Evolutionary conservation across 2,888 invertebrate species (phyloP), one percentile per base, ranked within the genome.

Genomic region (Hypsopygia costalis): DNA sequence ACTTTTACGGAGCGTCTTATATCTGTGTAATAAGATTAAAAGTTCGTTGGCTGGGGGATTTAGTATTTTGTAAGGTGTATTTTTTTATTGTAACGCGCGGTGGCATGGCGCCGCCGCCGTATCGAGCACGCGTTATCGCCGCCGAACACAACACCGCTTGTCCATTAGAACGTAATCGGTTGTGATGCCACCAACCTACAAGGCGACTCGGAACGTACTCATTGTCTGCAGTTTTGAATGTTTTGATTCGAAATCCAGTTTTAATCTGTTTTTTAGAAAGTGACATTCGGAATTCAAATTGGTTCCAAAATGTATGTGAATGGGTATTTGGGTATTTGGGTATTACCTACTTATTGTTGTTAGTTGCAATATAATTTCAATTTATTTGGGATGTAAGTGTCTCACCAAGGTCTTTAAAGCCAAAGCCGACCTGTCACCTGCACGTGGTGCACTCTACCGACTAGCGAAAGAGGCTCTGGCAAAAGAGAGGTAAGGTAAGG

Each of bases 111-210:
- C 88, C 88, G 88, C 88, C 88, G 79, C 63, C 77, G 72, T 87
- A 88, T 88, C 88, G 73, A 78, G 70, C 75, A 69, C 52, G 62
- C 69, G 72, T 88, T 88, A 88, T 88, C 88, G 59, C 57, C 42
- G 45, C 54, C 69, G 74, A 76, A 86, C 83, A 85, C 87, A 86
- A 88, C 88, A 88, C 53, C 76, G 81, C 79, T 86, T 88, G 88
- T 88, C 85, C 88, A 90, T 89, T 90, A 90, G 86, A 87, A 80
- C 71, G 83, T 86, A 89, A 90, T 90, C 89, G 88, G 70, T 73
- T 73, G 77, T 82, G 79, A 74, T 78, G 82, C 86, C 85, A 86
- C 86, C 86, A 87, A 80, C 86, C 39, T 22, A 81, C 81, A 78
- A 69, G 56, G 34, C 52, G 61, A 73, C 69, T 71, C 64, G 64